Conservation (phyloP, 2,888 invertebrate species). For the Himalopsyche tibetana region DNA sequence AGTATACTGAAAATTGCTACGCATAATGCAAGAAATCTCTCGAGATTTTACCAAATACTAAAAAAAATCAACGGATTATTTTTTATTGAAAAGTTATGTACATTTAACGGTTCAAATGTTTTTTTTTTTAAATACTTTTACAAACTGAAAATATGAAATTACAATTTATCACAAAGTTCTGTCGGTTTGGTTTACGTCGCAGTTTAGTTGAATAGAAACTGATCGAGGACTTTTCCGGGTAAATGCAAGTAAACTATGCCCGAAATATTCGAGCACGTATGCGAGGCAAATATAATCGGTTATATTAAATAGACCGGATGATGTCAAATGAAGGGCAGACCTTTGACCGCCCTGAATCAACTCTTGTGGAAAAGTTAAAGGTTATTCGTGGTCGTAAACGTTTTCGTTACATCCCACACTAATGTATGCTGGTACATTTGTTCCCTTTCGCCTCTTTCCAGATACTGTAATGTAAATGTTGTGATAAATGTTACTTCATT, state of each 20-base stretch:
- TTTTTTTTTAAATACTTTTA: too few relatives aligned
- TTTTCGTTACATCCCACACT: conserved; percentile 35
- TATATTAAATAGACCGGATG: conserved; percentile 34
- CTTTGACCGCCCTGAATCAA: conserved; percentile 27
- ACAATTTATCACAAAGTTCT: too few relatives aligned
- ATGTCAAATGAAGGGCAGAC: conserved; percentile 38
- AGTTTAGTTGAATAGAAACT: too few relatives aligned
- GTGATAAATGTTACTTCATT: conserved; percentile 23
- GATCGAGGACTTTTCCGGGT: neutral
- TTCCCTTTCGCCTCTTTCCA: conserved; percentile 31
- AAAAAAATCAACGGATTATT: too few relatives aligned
- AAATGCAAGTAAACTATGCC: neutral
- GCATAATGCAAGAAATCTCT: too few relatives aligned
- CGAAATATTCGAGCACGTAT: neutral
- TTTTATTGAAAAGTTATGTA: too few relatives aligned
- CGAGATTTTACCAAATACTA: too few relatives aligned
- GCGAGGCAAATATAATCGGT: neutral
- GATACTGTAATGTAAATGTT: conserved; percentile 33
- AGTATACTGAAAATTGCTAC: too few relatives aligned
- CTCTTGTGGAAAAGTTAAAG: conserved; percentile 40
- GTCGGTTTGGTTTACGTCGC: too few relatives aligned
- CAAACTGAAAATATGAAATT: too few relatives aligned
- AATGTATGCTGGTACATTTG: conserved; percentile 37
- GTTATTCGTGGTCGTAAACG: conserved; percentile 29
- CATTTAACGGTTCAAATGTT: too few relatives aligned